Conservation (phyloP, 1,140 invertebrate genomes). For the Cydia fagiglandana region DNA sequence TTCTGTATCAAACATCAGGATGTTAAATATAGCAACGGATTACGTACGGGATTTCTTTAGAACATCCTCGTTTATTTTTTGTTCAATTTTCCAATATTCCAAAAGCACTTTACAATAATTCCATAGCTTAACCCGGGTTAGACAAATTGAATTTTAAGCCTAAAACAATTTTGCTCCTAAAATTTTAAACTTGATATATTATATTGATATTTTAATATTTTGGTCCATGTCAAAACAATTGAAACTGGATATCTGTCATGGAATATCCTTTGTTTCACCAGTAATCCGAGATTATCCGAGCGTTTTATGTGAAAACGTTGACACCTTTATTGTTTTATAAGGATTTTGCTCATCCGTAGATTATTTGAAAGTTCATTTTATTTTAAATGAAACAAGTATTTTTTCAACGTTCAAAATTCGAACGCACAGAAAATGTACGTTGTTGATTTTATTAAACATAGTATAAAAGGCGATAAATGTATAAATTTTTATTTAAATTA, state of each 20-base stretch:
- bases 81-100: not conserved
- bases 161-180: constrained; percentile 2
- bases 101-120: not conserved
- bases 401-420: not conserved
- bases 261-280: not conserved
- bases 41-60: no score
- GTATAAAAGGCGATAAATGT: no score
- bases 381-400: not conserved
- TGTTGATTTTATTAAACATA: no score
- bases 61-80: not conserved
- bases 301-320: not conserved
- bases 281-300: not conserved
- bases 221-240: not conserved
- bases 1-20: no score
- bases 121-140: not conserved
- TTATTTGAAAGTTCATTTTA: not conserved
- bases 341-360: not conserved
- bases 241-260: not conserved
- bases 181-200: not conserved
- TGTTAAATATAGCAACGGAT: no score
- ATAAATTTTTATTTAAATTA: no score
- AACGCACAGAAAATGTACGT: no score
- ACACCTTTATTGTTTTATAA: not conserved
- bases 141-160: constrained; percentile 7
- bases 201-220: not conserved